Evolutionary conservation across 2,113 vertebrate genomes (phyloP), one percentile per base, ranked within the genome.

Genomic region (Hemibagrus wyckioides): DNA sequence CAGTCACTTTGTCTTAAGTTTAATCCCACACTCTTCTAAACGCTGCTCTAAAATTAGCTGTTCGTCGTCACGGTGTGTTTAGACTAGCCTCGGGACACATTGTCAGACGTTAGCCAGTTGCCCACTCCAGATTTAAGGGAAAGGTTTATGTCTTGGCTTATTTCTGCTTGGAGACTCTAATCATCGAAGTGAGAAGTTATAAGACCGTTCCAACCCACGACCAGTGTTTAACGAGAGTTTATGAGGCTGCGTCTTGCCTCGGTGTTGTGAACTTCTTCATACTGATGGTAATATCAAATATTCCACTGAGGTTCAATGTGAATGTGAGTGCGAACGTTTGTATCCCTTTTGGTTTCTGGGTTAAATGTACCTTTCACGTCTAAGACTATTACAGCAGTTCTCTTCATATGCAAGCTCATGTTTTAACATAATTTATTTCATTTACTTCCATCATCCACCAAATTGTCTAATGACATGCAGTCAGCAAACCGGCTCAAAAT

Each of bases 31-130:
- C 69, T 41, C 36, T 56, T 73, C 52, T 85, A 75, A 85, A 59
- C 57, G 67, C 69, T 85, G 52, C 48, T 85, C 83, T 73, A 73
- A 75, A 85, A 59, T 73, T 75, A 73, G 83, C 50, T 11, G 14
- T 61, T 30, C 48, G 41, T 63, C 39, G 25, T 83, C 81, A 33
- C 25, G 9, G 52, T 19, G 83, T 85, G 67, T 75, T 85, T 85
- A 85, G 83, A 85, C 67, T 85, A 85, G 67, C 69, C 52, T 59
- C 67, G 41, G 69, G 33, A 73, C 50, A 69, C 65, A 28, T 52
- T 75, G 65, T 85, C 83, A 75, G 83, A 73, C 52, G 36, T 85
- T 85, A 85, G 59, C 83, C 83, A 85, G 83, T 71, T n/a, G 33
- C 50, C 30, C 67, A 57, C 67, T 73, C 67, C 61, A 50, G 14